A percentile compares a stretch with the other conserved stretches of the same genome.
These are phyloP conservation scores for Nomada fabriciana DNA, from an alignment of 2,888 invertebrate species.

Conservation along the genomic window DNA sequence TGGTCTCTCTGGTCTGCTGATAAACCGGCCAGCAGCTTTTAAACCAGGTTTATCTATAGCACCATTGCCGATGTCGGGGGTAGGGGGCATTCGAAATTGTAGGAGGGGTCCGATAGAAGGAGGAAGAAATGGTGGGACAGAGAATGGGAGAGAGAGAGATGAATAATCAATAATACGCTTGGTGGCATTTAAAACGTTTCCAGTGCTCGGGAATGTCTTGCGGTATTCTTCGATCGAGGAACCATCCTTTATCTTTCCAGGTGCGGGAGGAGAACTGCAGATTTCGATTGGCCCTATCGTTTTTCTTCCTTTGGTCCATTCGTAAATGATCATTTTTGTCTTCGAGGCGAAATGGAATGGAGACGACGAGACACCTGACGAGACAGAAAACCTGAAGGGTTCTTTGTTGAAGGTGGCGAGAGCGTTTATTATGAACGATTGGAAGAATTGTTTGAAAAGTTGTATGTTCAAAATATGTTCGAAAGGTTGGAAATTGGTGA, in stretches of 20 bases:
- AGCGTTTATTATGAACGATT: neutral
- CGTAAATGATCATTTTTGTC: neutral
- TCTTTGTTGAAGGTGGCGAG: neutral
- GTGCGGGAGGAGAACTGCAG: neutral
- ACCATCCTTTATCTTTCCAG: neutral
- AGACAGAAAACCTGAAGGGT: too few relatives aligned
- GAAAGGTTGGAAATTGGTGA: neutral
- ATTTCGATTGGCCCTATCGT: neutral
- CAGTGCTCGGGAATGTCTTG: neutral
- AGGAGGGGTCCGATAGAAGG: constrained; percentile 31
- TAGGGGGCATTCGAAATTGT: constrained; percentile 46
- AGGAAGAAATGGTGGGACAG: neutral
- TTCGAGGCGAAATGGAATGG: too few relatives aligned
- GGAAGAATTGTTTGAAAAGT: neutral
- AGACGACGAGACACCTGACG: too few relatives aligned
- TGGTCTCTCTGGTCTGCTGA: constrained; percentile 56
- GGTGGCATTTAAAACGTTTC: constrained; percentile 27
- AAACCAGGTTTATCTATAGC: constrained; percentile 53
- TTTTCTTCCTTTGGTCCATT: neutral
- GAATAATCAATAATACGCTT: constrained; percentile 46
- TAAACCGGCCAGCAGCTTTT: constrained; percentile 49
- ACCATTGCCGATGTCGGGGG: constrained; percentile 1
- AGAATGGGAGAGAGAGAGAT: constrained; percentile 2
- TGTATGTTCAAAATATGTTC: neutral
- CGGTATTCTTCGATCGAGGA: neutral